A percentile compares a stretch with the other conserved stretches of the same genome.
Conservation (phyloP, 2,113 vertebrate species). For the Apistogramma diplotaenia region DNA sequence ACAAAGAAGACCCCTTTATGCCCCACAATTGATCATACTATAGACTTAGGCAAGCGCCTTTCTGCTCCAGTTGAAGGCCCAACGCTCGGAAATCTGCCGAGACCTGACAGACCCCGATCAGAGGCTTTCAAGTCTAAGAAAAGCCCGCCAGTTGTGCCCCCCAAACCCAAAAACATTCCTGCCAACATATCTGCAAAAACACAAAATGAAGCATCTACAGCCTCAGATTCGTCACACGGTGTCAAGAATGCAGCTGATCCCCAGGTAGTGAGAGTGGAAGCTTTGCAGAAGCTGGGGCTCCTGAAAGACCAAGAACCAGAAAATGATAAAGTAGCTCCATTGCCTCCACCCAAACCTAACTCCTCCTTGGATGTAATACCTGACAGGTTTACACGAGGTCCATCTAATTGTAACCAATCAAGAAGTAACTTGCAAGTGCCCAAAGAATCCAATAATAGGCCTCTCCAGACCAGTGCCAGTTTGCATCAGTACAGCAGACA, state of each 20-base stretch:
- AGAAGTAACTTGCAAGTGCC: constrained; percentile 21
- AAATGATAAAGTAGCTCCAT: background rate
- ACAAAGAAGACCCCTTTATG: constrained; percentile 65
- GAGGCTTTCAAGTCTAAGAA: constrained; percentile 43
- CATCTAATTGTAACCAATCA: background rate
- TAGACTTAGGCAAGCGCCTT: constrained; percentile 31
- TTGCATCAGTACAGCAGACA: constrained; percentile 41
- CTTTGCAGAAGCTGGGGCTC: constrained; percentile 88
- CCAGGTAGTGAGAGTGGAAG: constrained; percentile 79
- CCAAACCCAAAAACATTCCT: constrained; percentile 82
- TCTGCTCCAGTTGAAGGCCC: background rate
- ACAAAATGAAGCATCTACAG: constrained; percentile 47
- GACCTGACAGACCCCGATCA: background rate
- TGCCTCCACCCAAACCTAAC: background rate
- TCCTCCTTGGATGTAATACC: background rate
- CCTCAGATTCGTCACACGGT: constrained; percentile 13
- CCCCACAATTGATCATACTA: constrained; percentile 55
- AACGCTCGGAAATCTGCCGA: background rate
- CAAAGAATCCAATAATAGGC: constrained; percentile 26
- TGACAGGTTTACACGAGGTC: constrained; percentile 6
- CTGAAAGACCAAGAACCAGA: constrained; percentile 62
- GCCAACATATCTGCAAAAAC: constrained; percentile 63
- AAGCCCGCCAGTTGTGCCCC: constrained; percentile 78
- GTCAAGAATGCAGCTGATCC: constrained; percentile 52
- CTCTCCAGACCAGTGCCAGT: constrained; percentile 47